Conservation (phyloP, 2,888 invertebrate genomes). For the Callyntrura sp. region DNA sequence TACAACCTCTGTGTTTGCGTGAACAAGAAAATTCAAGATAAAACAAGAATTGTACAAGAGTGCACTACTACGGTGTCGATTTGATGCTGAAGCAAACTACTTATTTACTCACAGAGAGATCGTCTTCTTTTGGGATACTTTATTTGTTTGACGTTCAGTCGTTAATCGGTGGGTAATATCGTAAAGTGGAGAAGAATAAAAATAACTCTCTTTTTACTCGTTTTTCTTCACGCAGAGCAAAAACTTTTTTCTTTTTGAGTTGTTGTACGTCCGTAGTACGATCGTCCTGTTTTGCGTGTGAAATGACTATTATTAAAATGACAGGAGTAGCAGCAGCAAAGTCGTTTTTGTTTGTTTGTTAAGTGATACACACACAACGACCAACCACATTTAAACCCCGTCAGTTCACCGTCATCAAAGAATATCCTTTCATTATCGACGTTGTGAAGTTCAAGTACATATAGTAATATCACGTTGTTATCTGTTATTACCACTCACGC, state of each 20-base stretch:
- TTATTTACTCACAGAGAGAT: too few species aligned
- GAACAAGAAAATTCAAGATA: not conserved
- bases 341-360: constrained; percentile 48
- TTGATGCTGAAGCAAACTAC: not conserved
- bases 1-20: not conserved
- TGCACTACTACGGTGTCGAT: not conserved
- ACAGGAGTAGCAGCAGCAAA: not conserved
- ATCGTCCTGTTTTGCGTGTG: constrained; percentile 58
- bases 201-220: constrained; percentile 1
- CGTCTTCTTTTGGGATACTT: constrained; percentile 5
- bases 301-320: constrained; percentile 73
- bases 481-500: constrained; percentile 57
- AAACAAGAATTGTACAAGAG: not conserved
- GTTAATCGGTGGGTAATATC: constrained; percentile 25
- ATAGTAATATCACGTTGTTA: constrained; percentile 11
- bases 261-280: too few species aligned
- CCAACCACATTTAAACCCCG: not conserved
- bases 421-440: not conserved
- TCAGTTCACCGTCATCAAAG: constrained; percentile 29
- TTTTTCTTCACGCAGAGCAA: not conserved
- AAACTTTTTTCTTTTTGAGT: constrained; percentile 34
- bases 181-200: not conserved
- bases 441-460: constrained; percentile 48
- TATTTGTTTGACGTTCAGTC: constrained; percentile 24
- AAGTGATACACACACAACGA: constrained; percentile 48